phyloP scores from a whole-genome alignment of 2,113 vertebrate genomes.

The Gallinago undulata region DNA sequence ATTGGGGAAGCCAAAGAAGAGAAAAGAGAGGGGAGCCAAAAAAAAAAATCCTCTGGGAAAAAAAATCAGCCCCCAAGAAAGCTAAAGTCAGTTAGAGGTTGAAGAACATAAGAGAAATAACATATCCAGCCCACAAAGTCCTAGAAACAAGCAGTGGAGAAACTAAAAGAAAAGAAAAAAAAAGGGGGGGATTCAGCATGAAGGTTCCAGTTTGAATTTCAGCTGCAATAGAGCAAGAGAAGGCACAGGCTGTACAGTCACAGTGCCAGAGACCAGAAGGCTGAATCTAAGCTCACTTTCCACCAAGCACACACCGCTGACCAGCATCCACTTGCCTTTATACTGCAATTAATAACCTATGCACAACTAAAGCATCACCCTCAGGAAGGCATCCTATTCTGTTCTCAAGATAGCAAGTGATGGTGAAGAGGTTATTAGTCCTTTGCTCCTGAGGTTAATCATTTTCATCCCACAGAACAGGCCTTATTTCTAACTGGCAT shows the following conservation, averaged over 20 bases:
- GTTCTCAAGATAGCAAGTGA: neutral
- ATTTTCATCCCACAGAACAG: neutral
- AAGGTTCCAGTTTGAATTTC: neutral
- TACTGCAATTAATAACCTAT: neutral
- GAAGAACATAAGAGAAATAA: neutral
- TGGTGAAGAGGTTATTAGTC: neutral
- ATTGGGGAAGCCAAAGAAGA: neutral
- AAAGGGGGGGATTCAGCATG: neutral
- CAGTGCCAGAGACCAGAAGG: neutral
- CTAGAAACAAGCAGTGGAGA: neutral
- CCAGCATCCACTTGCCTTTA: neutral
- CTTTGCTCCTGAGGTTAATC: neutral
- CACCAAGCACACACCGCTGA: neutral
- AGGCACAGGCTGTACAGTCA: neutral
- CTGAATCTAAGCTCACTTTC: neutral
- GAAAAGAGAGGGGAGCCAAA: neutral
- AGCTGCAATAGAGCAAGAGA: neutral
- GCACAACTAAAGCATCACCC: neutral
- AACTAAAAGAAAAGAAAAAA: accelerated
- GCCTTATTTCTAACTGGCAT: neutral
- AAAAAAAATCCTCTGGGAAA: neutral
- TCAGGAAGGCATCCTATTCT: neutral
- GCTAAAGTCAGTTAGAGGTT: neutral
- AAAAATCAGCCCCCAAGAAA: neutral
- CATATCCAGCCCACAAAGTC: neutral